Evolutionary conservation across 2,797 vertebrate genomes (phyloP).

Genomic region (Champsocephalus gunnari): DNA sequence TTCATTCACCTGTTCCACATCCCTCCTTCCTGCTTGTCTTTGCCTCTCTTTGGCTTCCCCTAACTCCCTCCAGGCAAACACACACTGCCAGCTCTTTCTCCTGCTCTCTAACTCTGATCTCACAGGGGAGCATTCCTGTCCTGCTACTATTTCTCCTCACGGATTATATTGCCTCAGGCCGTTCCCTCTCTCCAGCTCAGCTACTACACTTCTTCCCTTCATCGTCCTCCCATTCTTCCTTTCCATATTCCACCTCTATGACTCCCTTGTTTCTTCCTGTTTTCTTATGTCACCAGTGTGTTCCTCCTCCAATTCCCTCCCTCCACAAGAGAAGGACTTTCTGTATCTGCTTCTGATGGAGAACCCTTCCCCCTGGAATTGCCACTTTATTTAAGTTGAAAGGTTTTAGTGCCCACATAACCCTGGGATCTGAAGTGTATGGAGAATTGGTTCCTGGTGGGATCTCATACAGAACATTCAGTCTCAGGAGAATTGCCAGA

Average conservation of each 20-base stretch:
- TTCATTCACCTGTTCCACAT: slow-evolving; percentile 37
- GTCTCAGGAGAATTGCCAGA: slow-evolving; percentile 12
- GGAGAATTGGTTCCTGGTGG: slow-evolving; percentile 20
- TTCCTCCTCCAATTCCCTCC: neutral
- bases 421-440: slow-evolving; percentile 25
- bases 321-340: neutral
- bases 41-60: slow-evolving; percentile 56
- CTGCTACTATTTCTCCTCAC: slow-evolving; percentile 58
- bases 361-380: slow-evolving; percentile 18
- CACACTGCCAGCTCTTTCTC: slow-evolving; percentile 49
- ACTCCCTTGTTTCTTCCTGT: slow-evolving; percentile 3
- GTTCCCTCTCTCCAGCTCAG: slow-evolving; percentile 39
- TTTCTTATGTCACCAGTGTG: slow-evolving; percentile 14
- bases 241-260: slow-evolving; percentile 9
- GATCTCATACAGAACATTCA: slow-evolving; percentile 5
- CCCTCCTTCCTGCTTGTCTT: slow-evolving; percentile 39
- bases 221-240: neutral
- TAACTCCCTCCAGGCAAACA: slow-evolving; percentile 65
- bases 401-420: slow-evolving; percentile 31
- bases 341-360: slow-evolving; percentile 22
- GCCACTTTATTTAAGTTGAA: slow-evolving; percentile 39
- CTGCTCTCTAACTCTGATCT: slow-evolving; percentile 65
- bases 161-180: slow-evolving; percentile 60
- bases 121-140: slow-evolving; percentile 70
- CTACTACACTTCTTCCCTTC: slow-evolving; percentile 16